Evolutionary conservation across 2,797 vertebrate species (phyloP).

Genomic region (Manis crassicaudata): DNA sequence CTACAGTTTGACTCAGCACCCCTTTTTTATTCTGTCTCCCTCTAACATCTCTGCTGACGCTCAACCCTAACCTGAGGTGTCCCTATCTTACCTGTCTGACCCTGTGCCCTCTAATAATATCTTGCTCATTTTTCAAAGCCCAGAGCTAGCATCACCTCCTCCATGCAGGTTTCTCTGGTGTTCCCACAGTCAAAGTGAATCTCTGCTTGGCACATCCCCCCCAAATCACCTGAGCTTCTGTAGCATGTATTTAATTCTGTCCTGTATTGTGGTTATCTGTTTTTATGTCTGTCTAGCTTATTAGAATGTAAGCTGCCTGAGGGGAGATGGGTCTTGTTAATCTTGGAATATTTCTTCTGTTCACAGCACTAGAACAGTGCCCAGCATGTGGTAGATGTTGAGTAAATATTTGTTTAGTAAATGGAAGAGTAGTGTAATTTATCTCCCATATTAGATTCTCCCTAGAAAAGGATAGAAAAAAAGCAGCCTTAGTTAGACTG

Average conservation of each 20-base stretch:
- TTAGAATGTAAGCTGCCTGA: background rate
- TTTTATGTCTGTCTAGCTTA: background rate
- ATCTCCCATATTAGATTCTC: background rate
- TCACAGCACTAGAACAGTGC: background rate
- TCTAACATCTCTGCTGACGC: background rate
- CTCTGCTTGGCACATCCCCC: background rate
- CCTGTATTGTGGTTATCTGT: background rate
- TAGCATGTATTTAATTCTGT: background rate
- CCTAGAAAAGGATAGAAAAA: background rate
- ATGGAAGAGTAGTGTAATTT: background rate
- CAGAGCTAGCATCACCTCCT: background rate
- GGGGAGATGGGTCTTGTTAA: background rate
- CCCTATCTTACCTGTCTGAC: background rate
- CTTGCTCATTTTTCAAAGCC: background rate
- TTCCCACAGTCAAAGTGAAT: background rate
- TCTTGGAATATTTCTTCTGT: background rate
- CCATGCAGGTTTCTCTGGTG: background rate
- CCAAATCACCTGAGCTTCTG: background rate
- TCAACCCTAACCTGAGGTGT: background rate
- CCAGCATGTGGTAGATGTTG: background rate
- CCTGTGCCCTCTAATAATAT: background rate
- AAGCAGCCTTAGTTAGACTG: background rate
- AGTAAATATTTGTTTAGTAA: slow-evolving; percentile 44
- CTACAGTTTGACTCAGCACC: background rate
- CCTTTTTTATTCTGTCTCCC: background rate